Percentiles rank a stretch among this genome's conserved stretches.
Conservation (phyloP, 2,113 vertebrate genomes). For the Entelurus aequoreus region DNA sequence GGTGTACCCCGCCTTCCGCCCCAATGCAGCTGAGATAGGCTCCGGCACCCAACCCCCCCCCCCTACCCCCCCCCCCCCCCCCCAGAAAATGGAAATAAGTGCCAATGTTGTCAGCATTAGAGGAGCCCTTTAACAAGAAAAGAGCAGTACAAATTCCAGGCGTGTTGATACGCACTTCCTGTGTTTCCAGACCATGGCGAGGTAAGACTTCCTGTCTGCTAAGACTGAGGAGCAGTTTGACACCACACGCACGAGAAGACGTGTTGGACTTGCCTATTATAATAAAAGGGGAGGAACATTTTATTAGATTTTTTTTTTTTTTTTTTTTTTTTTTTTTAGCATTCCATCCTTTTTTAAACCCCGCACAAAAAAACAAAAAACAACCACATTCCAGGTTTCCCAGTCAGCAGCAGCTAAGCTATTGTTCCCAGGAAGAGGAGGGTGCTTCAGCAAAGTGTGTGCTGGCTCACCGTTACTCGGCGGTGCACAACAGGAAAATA, state of each 20-base stretch:
- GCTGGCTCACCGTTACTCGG: slow-evolving; percentile 3
- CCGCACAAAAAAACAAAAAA: slow-evolving; percentile 3
- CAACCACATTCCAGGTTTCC: slow-evolving; percentile 23
- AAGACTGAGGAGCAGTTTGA: slow-evolving; percentile 23
- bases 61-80: no score
- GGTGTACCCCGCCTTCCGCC: no score
- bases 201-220: slow-evolving; percentile 55
- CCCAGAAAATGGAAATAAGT: no score
- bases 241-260: slow-evolving; percentile 13
- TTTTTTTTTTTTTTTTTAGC: slow-evolving; percentile 17
- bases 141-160: slow-evolving; percentile 41
- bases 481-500: slow-evolving; percentile 68
- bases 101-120: no score
- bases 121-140: no score
- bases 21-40: no score
- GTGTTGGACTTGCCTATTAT: background rate
- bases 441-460: background rate
- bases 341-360: slow-evolving; percentile 14
- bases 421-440: slow-evolving; percentile 20
- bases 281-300: background rate
- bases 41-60: no score
- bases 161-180: slow-evolving; percentile 58
- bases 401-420: slow-evolving; percentile 2
- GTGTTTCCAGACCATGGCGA: slow-evolving; percentile 45
- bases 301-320: slow-evolving; percentile 1